Conservation (phyloP, 2,113 vertebrate species). For the Polypterus senegalus region DNA sequence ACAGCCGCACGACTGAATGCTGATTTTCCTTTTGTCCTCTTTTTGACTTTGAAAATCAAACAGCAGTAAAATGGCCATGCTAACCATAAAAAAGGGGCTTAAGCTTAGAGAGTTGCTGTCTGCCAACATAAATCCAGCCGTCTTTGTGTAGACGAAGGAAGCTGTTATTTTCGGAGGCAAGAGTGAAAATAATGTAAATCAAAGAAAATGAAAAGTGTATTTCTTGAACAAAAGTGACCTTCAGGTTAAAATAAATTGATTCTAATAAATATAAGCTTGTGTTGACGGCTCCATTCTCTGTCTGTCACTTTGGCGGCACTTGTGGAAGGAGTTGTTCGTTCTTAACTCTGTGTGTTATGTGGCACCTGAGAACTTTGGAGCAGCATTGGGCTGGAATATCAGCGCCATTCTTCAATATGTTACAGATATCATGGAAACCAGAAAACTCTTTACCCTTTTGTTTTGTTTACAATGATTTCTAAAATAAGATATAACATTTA, state of each 20-base stretch:
- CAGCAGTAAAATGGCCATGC: background rate
- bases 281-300: no score
- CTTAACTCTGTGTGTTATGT: background rate
- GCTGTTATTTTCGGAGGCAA: background rate
- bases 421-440: no score
- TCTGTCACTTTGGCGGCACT: background rate
- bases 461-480: no score
- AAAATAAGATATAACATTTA: no score
- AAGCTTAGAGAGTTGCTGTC: background rate
- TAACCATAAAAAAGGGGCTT: background rate
- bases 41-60: background rate
- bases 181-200: slow-evolving; percentile 1
- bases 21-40: background rate
- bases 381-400: no score
- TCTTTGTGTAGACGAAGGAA: background rate
- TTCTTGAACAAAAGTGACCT: slow-evolving; percentile 6
- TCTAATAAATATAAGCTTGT: slow-evolving; percentile 3
- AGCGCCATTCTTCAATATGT: no score
- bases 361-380: no score
- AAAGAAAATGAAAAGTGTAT: slow-evolving; percentile 4
- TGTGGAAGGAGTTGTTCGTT: background rate
- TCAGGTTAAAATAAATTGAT: slow-evolving; percentile 5
- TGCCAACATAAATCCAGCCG: background rate
- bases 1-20: background rate
- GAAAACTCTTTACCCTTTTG: no score